phyloP scores from a whole-genome alignment of 2,888 invertebrate species.

The Drosophila setosimentum region DNA sequence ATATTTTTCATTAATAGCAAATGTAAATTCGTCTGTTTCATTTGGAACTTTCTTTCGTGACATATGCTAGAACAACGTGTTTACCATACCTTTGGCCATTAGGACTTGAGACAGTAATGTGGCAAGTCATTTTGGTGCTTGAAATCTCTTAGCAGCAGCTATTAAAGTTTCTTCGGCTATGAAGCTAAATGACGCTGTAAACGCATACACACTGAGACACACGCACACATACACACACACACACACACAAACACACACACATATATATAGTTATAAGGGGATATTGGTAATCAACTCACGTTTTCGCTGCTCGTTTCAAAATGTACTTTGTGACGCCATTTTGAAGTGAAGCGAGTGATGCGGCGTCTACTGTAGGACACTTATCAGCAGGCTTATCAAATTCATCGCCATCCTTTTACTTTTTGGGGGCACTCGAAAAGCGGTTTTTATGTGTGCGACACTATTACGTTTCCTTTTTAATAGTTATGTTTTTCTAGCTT shows the following conservation, averaged over 20 bases:
- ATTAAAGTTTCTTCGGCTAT: constrained; percentile 69
- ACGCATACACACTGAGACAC: constrained; percentile 19
- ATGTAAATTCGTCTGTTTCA: neutral
- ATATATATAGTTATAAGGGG: constrained; percentile 33
- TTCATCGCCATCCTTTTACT: constrained; percentile 59
- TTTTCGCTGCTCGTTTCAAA: constrained; percentile 80
- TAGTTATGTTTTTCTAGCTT: constrained; percentile 44
- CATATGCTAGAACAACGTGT: constrained; percentile 64
- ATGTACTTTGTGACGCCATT: constrained; percentile 81
- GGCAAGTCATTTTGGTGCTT: constrained; percentile 42
- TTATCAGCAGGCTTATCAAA: constrained; percentile 79
- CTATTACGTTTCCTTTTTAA: constrained; percentile 71
- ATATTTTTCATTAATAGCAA: neutral
- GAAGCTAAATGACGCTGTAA: constrained; percentile 47
- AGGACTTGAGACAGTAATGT: constrained; percentile 51
- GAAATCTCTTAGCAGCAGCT: constrained; percentile 52
- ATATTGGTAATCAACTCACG: constrained; percentile 80
- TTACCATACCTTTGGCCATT: constrained; percentile 50
- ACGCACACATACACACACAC: constrained; percentile 22
- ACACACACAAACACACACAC: constrained; percentile 15
- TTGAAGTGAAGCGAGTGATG: constrained; percentile 62
- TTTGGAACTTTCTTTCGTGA: constrained; percentile 18
- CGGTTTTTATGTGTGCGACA: constrained; percentile 57
- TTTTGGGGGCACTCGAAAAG: constrained; percentile 38
- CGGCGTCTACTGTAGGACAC: constrained; percentile 40